These are phyloP conservation scores for Anguilla rostrata DNA, from an alignment of 2,113 vertebrate genomes.

Conservation along the genomic window DNA sequence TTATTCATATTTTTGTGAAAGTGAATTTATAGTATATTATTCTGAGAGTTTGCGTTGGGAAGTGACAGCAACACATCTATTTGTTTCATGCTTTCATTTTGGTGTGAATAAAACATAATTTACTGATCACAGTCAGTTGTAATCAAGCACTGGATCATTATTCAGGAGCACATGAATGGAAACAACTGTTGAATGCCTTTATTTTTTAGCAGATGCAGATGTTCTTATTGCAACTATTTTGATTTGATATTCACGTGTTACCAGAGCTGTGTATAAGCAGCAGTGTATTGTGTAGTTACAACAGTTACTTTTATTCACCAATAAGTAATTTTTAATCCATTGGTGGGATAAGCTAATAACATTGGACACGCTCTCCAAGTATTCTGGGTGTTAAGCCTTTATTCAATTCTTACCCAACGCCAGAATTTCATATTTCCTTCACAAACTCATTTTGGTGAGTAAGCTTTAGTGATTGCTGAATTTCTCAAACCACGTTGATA, in stretches of 20 bases:
- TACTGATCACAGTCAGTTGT: not conserved
- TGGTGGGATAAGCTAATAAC: no score
- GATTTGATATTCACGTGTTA: not conserved
- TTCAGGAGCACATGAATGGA: not conserved
- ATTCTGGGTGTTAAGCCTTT: no score
- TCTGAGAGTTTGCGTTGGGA: not conserved
- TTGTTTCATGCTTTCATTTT: not conserved
- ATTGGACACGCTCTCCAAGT: no score
- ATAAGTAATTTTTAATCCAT: not conserved
- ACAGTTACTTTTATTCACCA: not conserved
- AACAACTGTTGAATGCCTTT: not conserved
- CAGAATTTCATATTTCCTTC: no score
- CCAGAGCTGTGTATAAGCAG: not conserved
- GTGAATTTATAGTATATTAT: not conserved
- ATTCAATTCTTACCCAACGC: no score
- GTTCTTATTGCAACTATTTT: not conserved
- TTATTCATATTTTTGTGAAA: not conserved
- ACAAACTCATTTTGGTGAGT: no score
- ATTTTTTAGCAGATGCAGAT: not conserved
- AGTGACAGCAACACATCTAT: not conserved
- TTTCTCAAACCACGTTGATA: no score
- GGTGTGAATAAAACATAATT: not conserved
- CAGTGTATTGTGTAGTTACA: not conserved
- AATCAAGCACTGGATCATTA: not conserved
- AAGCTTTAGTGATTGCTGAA: no score